Evolutionary conservation across 2,113 vertebrate genomes (phyloP).

Genomic region (Uria aalge): DNA sequence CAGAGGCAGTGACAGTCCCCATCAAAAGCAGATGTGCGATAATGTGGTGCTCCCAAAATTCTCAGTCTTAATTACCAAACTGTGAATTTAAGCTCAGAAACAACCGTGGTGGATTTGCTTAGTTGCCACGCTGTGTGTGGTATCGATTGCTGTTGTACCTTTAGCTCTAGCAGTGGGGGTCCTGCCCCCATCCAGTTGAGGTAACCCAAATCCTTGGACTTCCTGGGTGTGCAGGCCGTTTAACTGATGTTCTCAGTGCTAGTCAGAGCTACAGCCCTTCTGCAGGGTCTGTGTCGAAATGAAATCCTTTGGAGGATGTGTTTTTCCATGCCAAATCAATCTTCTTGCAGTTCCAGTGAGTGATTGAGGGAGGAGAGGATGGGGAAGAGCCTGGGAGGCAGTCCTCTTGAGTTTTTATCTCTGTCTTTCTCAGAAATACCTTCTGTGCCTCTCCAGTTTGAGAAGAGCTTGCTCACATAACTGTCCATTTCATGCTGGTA

Average conservation of each 20-base stretch:
- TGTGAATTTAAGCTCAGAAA: background rate
- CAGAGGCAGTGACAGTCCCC: background rate
- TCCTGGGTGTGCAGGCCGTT: background rate
- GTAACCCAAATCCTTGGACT: background rate
- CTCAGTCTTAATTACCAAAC: background rate
- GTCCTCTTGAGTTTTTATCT: background rate
- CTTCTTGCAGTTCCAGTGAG: background rate
- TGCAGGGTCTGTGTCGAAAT: background rate
- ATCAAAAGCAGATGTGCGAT: background rate
- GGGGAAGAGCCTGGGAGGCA: background rate
- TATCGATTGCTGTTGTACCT: background rate
- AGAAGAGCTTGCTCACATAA: background rate
- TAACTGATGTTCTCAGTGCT: background rate
- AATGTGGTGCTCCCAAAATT: background rate
- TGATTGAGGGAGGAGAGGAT: background rate
- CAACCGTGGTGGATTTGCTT: background rate
- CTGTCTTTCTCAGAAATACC: background rate
- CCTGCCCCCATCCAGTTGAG: background rate
- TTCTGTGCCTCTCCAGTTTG: background rate
- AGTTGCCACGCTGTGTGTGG: rapidly evolving
- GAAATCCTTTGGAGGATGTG: background rate
- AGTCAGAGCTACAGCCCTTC: background rate
- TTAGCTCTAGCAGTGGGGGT: background rate
- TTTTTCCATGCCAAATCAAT: background rate
- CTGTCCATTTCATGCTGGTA: background rate